These are phyloP conservation scores for Periplaneta americana DNA, from an alignment of 1,140 invertebrate species.

Conservation along the genomic window DNA sequence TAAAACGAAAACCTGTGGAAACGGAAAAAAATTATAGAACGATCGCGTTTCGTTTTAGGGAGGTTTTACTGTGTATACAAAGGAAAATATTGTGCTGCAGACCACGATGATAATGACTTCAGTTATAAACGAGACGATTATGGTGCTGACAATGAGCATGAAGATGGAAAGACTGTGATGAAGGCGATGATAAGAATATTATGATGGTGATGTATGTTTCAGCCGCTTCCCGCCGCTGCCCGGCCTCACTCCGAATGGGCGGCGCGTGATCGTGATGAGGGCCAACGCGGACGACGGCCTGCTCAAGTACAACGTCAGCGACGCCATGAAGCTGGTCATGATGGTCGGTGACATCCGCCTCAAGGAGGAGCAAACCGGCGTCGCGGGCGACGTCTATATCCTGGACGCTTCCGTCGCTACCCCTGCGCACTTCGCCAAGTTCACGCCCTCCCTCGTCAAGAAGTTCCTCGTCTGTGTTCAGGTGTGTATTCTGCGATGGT, in stretches of 20 bases:
- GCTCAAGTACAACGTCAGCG: conserved; percentile 44
- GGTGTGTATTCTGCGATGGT: too few relatives aligned
- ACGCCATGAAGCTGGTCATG: conserved; percentile 69
- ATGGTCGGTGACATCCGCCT: conserved; percentile 80
- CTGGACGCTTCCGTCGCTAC: conserved; percentile 69
- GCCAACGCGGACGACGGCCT: conserved; percentile 43
- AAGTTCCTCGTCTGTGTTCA: conserved; percentile 79
- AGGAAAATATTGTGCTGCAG: too few relatives aligned
- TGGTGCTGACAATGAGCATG: too few relatives aligned
- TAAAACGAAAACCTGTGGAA: too few relatives aligned
- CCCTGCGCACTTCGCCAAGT: conserved; percentile 65
- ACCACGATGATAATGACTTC: too few relatives aligned
- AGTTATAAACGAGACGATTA: too few relatives aligned
- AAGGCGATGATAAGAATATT: too few relatives aligned
- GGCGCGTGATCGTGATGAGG: conserved; percentile 66
- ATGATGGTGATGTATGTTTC: too few relatives aligned
- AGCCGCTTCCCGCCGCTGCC: conserved; percentile 72
- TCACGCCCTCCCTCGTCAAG: conserved; percentile 67
- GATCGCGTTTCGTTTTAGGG: too few relatives aligned
- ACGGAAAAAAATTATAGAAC: too few relatives aligned
- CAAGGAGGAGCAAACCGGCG: conserved; percentile 59
- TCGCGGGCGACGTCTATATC: conserved; percentile 76
- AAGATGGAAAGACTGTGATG: too few relatives aligned
- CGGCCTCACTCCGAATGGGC: conserved; percentile 68
- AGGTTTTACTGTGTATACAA: too few relatives aligned